phyloP scores from a whole-genome alignment of 2,888 invertebrate genomes.

The Baronia brevicornis region DNA sequence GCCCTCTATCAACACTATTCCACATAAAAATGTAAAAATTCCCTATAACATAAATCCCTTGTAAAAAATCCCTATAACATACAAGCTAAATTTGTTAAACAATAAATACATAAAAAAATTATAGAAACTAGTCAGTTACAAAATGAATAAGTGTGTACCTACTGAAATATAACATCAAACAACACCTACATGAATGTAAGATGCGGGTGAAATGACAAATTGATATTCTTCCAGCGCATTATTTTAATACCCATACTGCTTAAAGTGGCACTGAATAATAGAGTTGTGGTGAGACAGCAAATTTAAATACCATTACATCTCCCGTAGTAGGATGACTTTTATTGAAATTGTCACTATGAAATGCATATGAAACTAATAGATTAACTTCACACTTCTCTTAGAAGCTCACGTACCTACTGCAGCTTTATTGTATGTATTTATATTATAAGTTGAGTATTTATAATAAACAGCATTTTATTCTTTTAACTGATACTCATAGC shows the following conservation, averaged over 20 bases:
- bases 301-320: constrained; percentile 17
- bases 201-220: constrained; percentile 65
- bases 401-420: neutral
- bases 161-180: no score
- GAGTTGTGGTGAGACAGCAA: constrained; percentile 48
- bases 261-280: constrained; percentile 63
- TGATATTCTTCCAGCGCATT: constrained; percentile 44
- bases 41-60: no score
- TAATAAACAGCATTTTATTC: no score
- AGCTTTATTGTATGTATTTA: no score
- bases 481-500: no score
- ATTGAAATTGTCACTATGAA: constrained; percentile 3
- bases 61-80: no score
- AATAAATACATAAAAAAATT: neutral
- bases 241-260: constrained; percentile 35
- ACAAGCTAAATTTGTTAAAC: no score
- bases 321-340: constrained; percentile 1
- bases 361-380: neutral
- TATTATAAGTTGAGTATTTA: no score
- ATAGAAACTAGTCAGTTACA: neutral
- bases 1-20: no score
- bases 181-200: constrained; percentile 26
- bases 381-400: neutral
- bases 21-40: no score
- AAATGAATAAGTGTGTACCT: neutral